These are phyloP conservation scores for Lamellibrachia luymesi DNA, from an alignment of 1,140 invertebrate genomes.

Conservation along the genomic window DNA sequence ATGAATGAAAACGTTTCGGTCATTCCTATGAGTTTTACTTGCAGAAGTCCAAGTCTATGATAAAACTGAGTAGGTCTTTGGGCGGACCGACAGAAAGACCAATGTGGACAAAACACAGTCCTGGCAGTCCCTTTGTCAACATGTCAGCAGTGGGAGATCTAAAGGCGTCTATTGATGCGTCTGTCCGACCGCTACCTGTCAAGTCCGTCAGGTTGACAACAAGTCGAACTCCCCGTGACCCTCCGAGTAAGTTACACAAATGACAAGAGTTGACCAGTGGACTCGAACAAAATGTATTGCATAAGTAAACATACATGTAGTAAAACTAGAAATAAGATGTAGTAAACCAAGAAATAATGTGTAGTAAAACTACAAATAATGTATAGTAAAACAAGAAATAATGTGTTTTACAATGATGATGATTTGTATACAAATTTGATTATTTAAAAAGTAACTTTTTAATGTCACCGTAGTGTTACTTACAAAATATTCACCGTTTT, in stretches of 20 bases:
- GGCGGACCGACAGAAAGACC: slow-evolving; percentile 24
- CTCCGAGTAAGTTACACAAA: slow-evolving; percentile 39
- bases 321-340: neutral
- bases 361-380: too few species aligned
- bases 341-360: neutral
- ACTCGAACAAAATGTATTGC: neutral
- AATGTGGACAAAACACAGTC: slow-evolving; percentile 17
- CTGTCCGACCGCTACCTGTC: slow-evolving; percentile 7
- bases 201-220: slow-evolving; percentile 23
- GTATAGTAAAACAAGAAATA: too few species aligned
- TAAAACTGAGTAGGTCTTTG: slow-evolving; percentile 15
- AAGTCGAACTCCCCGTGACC: slow-evolving; percentile 41
- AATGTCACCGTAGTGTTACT: too few species aligned
- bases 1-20: slow-evolving; percentile 27
- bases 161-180: slow-evolving; percentile 24
- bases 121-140: slow-evolving; percentile 18
- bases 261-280: neutral
- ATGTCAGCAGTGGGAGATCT: slow-evolving; percentile 27
- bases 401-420: too few species aligned
- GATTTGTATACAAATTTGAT: too few species aligned
- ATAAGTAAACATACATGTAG: neutral
- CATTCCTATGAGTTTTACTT: neutral
- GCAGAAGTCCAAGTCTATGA: slow-evolving; percentile 17
- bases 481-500: too few species aligned
- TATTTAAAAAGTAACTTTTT: too few species aligned